Percentiles rank a stretch among this genome's conserved stretches.
Evolutionary conservation across 2,113 vertebrate species (phyloP).

Genomic region (Corythaixoides concolor): DNA sequence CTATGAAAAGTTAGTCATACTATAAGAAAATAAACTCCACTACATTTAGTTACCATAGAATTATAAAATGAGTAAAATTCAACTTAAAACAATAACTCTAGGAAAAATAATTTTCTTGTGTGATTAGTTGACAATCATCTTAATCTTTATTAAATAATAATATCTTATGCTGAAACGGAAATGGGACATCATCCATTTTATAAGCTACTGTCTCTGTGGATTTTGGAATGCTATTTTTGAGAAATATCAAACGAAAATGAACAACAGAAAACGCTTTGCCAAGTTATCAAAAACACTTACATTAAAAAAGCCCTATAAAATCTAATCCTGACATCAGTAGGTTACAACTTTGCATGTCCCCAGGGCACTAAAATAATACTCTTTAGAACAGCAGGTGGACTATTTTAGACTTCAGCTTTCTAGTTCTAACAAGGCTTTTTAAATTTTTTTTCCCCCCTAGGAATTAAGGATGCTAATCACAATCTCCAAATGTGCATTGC

Average conservation of each 20-base stretch:
- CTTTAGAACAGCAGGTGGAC: conserved; percentile 81
- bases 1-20: background rate
- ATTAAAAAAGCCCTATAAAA: conserved; percentile 73
- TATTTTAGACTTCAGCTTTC: conserved; percentile 81
- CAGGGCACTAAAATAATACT: conserved; percentile 85
- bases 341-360: conserved; percentile 80
- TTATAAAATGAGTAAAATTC: conserved; percentile 37
- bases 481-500: conserved; percentile 80
- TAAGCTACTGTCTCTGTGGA: conserved; percentile 2
- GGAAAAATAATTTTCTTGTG: conserved; percentile 7
- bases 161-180: background rate
- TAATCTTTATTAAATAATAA: conserved; percentile 14
- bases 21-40: background rate
- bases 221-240: conserved; percentile 22
- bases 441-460: conserved; percentile 44
- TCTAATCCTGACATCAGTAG: conserved; percentile 80
- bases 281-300: conserved; percentile 72
- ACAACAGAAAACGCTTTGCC: conserved; percentile 66
- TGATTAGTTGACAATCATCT: background rate
- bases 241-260: conserved; percentile 34
- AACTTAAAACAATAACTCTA: conserved; percentile 10
- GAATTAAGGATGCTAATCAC: conserved; percentile 85
- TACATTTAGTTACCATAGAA: background rate
- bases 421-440: conserved; percentile 79
- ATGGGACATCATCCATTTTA: conserved; percentile 1